Evolutionary conservation across 2,797 vertebrate species (phyloP).

Genomic region (Alcedo quadribrachys): DNA sequence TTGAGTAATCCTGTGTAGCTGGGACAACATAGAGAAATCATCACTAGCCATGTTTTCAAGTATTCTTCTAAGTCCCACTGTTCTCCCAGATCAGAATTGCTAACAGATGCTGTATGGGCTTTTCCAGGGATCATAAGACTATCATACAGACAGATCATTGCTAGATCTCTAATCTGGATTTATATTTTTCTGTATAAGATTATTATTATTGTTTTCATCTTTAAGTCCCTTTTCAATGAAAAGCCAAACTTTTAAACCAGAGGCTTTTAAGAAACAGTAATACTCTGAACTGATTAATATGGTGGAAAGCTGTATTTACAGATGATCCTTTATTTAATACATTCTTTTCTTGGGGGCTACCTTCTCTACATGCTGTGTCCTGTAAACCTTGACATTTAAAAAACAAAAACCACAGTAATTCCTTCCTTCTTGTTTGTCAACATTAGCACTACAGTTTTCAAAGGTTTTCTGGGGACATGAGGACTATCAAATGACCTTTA

Average conservation of each 20-base stretch:
- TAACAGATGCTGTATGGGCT: slow-evolving; percentile 42
- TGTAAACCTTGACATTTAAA: not conserved
- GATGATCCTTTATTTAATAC: slow-evolving; percentile 64
- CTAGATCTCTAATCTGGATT: slow-evolving; percentile 54
- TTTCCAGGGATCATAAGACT: slow-evolving; percentile 30
- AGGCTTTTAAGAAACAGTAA: slow-evolving; percentile 73
- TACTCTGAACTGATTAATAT: slow-evolving; percentile 65
- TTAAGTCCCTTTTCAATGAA: slow-evolving; percentile 70
- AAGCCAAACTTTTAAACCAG: slow-evolving; percentile 62
- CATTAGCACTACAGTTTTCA: not conserved
- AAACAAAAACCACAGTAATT: not conserved
- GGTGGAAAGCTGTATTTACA: slow-evolving; percentile 48
- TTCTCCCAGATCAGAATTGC: slow-evolving; percentile 13
- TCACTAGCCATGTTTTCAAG: not conserved
- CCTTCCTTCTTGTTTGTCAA: not conserved
- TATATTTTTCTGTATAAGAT: not conserved
- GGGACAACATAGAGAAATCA: not conserved
- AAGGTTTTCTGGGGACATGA: not conserved
- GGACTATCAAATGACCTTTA: slow-evolving; percentile 34
- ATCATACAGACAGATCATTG: slow-evolving; percentile 45
- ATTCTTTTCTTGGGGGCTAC: not conserved
- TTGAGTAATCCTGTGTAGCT: not conserved
- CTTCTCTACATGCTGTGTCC: not conserved
- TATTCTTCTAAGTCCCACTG: not conserved
- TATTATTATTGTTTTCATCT: slow-evolving; percentile 45